phyloP scores from a whole-genome alignment of 2,113 vertebrate species.

The Glareola pratincola region DNA sequence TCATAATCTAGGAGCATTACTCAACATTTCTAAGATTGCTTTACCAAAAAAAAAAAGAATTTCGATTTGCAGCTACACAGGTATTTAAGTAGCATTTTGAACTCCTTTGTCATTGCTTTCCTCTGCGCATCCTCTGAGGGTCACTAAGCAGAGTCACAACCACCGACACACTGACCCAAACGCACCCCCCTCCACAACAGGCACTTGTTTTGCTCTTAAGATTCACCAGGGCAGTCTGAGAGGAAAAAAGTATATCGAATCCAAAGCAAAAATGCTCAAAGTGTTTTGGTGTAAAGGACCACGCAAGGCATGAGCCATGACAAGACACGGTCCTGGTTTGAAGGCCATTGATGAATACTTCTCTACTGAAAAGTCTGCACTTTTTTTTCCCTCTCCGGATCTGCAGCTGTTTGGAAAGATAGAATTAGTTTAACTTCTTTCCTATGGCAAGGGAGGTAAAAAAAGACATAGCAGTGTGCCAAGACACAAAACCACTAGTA shows the following conservation, averaged over 20 bases:
- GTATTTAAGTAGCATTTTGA: not conserved
- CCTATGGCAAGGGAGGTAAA: conserved; percentile 65
- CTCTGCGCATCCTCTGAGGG: not conserved
- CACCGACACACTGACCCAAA: accelerated
- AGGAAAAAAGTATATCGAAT: not conserved
- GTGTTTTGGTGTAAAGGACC: not conserved
- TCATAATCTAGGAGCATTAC: not conserved
- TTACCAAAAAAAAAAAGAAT: not conserved
- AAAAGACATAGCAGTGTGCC: conserved; percentile 68
- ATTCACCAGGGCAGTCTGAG: not conserved
- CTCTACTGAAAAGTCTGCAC: not conserved
- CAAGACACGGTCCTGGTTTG: not conserved
- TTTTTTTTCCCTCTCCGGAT: conserved; percentile 40
- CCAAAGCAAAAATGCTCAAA: not conserved
- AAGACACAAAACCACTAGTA: conserved; percentile 72
- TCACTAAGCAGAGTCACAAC: not conserved
- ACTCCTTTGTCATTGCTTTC: not conserved
- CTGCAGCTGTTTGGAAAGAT: conserved; percentile 75
- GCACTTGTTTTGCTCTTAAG: not conserved
- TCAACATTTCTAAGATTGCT: not conserved
- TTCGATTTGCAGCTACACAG: not conserved
- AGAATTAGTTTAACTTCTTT: conserved; percentile 73
- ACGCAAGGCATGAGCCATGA: not conserved
- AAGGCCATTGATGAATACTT: conserved; percentile 58
- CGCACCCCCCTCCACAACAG: not conserved